These are phyloP conservation scores for Hylaeus anthracinus DNA, from an alignment of 1,140 invertebrate species.

Conservation along the genomic window DNA sequence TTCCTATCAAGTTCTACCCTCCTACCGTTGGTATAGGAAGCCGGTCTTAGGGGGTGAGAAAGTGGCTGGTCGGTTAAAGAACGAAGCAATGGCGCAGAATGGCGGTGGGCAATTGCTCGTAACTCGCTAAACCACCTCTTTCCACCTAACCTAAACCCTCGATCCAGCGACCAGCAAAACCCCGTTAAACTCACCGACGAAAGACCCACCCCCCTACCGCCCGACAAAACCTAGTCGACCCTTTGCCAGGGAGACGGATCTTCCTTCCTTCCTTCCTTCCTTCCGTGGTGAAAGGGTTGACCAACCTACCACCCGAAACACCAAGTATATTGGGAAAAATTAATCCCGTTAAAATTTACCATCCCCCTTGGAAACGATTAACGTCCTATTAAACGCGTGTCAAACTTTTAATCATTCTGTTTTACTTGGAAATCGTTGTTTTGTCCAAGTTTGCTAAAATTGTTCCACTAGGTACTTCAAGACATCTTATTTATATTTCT, in stretches of 20 bases:
- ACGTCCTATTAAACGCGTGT: slow-evolving; percentile 13
- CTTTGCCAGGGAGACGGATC: slow-evolving; percentile 59
- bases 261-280: slow-evolving; percentile 58
- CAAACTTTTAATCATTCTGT: not conserved
- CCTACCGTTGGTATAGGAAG: slow-evolving; percentile 32
- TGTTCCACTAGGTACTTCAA: too few relatives aligned
- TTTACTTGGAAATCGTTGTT: too few relatives aligned
- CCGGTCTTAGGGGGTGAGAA: slow-evolving; percentile 45
- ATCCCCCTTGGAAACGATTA: slow-evolving; percentile 37
- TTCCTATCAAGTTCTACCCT: slow-evolving; percentile 60
- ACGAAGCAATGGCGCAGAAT: slow-evolving; percentile 69
- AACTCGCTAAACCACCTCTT: slow-evolving; percentile 63
- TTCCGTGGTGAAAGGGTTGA: slow-evolving; percentile 38
- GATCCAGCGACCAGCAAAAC: slow-evolving; percentile 69
- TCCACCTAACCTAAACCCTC: slow-evolving; percentile 51
- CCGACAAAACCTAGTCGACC: slow-evolving; percentile 63
- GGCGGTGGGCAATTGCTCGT: slow-evolving; percentile 76
- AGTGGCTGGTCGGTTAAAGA: slow-evolving; percentile 62
- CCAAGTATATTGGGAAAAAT: slow-evolving; percentile 44
- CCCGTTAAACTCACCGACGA: slow-evolving; percentile 64
- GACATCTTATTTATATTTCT: too few relatives aligned
- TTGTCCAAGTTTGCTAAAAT: too few relatives aligned
- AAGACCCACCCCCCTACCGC: slow-evolving; percentile 18
- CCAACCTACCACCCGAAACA: not conserved
- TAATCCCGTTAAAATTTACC: slow-evolving; percentile 60